phyloP scores from a whole-genome alignment of 64 coral and sea anemone species.

The Catalaphyllia jardinei region DNA sequence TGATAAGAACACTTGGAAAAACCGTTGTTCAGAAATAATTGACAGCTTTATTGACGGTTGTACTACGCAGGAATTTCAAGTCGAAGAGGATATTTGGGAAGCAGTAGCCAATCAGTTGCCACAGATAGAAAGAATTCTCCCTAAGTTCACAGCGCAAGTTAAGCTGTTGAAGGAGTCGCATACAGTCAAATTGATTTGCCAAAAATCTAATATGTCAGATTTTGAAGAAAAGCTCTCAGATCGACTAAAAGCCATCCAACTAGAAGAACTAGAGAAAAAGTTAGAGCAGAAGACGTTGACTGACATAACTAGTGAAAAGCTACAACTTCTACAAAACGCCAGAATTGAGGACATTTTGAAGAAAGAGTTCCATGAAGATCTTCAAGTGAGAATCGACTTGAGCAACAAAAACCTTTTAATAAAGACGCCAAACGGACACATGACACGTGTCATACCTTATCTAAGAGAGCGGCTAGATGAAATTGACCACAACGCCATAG shows the following conservation, averaged over 20 bases:
- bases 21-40: not conserved
- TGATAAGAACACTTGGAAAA: constrained; percentile 5
- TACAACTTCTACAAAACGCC: constrained; percentile 2
- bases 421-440: constrained; percentile 23
- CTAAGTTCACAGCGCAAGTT: constrained; percentile 26
- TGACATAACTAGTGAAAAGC: not conserved
- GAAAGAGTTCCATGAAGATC: not conserved
- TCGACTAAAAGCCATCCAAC: constrained; percentile 3
- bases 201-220: constrained; percentile 5
- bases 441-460: not conserved
- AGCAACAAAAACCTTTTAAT: not conserved
- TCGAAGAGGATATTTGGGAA: constrained; percentile 29
- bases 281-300: constrained; percentile 8
- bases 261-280: constrained; percentile 25
- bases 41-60: not conserved
- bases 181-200: constrained; percentile 1
- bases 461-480: constrained; percentile 19
- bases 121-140: constrained; percentile 4
- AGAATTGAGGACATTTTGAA: constrained; percentile 21
- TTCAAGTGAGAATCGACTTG: constrained; percentile 10
- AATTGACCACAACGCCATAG: not conserved
- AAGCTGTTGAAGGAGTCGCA: not conserved
- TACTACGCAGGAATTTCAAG: not conserved
- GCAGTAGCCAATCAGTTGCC: constrained; percentile 3
- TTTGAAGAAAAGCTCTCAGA: not conserved